These are phyloP conservation scores for Luffia ferchaultella DNA, from an alignment of 2,888 invertebrate genomes.

Conservation along the genomic window DNA sequence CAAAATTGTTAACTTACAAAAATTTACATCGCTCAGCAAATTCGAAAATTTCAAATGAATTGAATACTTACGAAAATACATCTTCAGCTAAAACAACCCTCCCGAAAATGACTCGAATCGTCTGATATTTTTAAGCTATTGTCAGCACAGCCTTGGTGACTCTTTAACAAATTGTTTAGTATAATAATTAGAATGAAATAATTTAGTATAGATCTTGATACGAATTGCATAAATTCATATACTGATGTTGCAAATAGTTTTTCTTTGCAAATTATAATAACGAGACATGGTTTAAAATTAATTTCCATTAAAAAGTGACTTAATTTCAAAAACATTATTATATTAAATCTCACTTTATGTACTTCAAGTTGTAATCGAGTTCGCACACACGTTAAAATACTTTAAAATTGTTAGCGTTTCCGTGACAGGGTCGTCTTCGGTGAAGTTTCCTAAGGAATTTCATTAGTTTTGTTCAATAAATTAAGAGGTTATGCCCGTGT, in stretches of 20 bases:
- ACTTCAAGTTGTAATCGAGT: too few species aligned
- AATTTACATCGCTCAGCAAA: neutral
- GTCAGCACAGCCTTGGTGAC: too few species aligned
- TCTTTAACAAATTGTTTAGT: too few species aligned
- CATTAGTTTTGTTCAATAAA: constrained; percentile 67
- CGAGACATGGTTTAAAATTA: too few species aligned
- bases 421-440: constrained; percentile 54
- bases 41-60: neutral
- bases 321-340: too few species aligned
- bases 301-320: too few species aligned
- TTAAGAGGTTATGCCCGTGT: constrained; percentile 66
- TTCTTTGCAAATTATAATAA: too few species aligned
- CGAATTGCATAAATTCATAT: too few species aligned
- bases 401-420: constrained; percentile 52
- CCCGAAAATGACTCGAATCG: constrained; percentile 35
- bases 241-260: too few species aligned
- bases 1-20: neutral
- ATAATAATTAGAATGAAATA: too few species aligned
- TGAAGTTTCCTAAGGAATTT: constrained; percentile 62
- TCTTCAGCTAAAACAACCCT: neutral
- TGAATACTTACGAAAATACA: neutral
- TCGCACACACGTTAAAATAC: constrained; percentile 24
- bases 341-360: too few species aligned
- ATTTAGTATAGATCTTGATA: too few species aligned
- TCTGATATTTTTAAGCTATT: constrained; percentile 48